phyloP scores from a whole-genome alignment of 2,888 invertebrate species.

The Poecilobothrus nobilitatus region DNA sequence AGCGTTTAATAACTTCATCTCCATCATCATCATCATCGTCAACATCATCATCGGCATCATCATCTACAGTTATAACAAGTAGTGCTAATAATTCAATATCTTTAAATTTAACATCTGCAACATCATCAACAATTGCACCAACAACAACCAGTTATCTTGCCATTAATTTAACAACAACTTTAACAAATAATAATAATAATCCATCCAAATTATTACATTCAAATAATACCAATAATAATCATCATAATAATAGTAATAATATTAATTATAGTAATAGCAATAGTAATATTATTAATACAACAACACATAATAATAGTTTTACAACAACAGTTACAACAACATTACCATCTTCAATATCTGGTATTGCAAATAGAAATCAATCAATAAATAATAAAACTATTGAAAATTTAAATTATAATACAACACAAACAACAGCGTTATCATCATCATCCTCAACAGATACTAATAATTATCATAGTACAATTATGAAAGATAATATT shows the following conservation, averaged over 20 bases:
- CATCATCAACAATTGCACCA: not conserved
- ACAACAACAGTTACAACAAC: not conserved
- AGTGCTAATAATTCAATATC: not conserved
- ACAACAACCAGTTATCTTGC: slow-evolving; percentile 4
- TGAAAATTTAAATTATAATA: not conserved
- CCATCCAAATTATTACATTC: not conserved
- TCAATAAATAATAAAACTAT: not conserved
- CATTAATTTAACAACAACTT: not conserved
- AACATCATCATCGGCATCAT: slow-evolving; percentile 9
- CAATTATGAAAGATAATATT: too few relatives aligned
- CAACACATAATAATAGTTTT: not conserved
- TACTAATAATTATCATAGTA: too few relatives aligned
- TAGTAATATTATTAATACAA: not conserved
- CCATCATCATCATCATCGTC: slow-evolving; percentile 11
- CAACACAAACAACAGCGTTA: slow-evolving; percentile 10
- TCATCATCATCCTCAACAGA: slow-evolving; percentile 2
- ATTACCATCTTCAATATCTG: not conserved
- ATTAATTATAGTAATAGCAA: not conserved
- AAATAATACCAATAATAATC: not conserved
- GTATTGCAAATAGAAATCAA: not conserved
- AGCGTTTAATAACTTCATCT: slow-evolving; percentile 13
- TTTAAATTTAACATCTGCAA: not conserved
- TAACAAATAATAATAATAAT: not conserved
- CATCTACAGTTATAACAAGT: not conserved
- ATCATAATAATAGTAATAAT: not conserved